These are phyloP conservation scores for Rutpela maculata DNA, from an alignment of 2,888 invertebrate species.

Conservation along the genomic window DNA sequence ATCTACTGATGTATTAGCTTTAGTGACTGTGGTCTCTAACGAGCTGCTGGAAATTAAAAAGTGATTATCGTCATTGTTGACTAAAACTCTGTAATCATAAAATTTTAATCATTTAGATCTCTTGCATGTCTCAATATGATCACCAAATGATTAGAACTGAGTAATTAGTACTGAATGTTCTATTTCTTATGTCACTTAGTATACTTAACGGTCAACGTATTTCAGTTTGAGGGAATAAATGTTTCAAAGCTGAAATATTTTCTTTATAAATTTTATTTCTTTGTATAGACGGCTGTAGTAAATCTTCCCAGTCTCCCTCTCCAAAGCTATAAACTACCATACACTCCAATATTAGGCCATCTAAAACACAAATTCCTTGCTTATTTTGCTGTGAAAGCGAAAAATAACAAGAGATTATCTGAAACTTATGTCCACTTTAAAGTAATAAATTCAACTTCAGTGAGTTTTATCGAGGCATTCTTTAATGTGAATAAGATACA, in stretches of 20 bases:
- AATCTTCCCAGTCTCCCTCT: neutral
- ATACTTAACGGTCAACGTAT: too few species aligned
- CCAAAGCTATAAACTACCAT: neutral
- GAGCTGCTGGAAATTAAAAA: too few species aligned
- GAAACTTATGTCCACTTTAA: neutral
- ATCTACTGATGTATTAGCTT: too few species aligned
- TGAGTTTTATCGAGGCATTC: neutral
- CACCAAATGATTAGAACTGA: too few species aligned
- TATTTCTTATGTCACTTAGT: too few species aligned
- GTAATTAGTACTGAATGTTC: too few species aligned
- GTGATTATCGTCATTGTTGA: too few species aligned
- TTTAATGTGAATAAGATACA: neutral
- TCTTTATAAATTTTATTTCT: neutral
- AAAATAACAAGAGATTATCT: neutral
- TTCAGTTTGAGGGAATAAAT: neutral
- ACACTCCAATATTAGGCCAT: neutral
- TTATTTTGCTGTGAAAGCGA: neutral
- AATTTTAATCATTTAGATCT: too few species aligned
- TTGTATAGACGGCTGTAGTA: neutral
- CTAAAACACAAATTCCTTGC: conserved; percentile 4
- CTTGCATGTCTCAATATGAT: too few species aligned
- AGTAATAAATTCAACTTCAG: neutral
- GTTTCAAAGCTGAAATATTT: neutral
- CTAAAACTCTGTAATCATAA: too few species aligned
- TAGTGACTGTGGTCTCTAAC: too few species aligned